These are phyloP conservation scores for Solen grandis DNA, from an alignment of 1,140 invertebrate genomes.

Conservation along the genomic window DNA sequence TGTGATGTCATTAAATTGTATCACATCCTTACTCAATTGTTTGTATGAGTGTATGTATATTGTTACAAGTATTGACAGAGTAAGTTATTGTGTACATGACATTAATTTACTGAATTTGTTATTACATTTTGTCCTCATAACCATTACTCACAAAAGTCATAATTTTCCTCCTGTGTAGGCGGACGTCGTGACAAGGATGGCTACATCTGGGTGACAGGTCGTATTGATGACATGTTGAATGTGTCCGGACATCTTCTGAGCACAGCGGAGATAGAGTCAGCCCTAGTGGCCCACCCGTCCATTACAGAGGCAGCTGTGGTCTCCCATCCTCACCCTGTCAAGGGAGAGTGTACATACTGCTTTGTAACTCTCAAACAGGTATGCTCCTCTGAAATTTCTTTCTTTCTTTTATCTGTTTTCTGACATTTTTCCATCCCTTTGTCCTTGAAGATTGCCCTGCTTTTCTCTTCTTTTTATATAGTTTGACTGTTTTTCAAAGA, in stretches of 20 bases:
- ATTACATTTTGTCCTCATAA: too few relatives aligned
- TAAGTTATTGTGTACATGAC: too few relatives aligned
- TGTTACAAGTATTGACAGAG: too few relatives aligned
- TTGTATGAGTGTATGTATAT: too few relatives aligned
- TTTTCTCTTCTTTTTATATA: background rate
- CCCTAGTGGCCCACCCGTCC: slow-evolving; percentile 85
- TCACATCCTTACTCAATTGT: too few relatives aligned
- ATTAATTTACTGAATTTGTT: too few relatives aligned
- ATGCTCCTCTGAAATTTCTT: background rate
- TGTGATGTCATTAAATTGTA: too few relatives aligned
- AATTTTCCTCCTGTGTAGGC: slow-evolving; percentile 83
- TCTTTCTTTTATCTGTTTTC: background rate
- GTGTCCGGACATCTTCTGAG: slow-evolving; percentile 98
- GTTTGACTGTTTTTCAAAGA: too few relatives aligned
- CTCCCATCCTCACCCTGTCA: slow-evolving; percentile 94
- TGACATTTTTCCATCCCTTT: background rate
- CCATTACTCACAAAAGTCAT: too few relatives aligned
- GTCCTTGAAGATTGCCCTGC: background rate
- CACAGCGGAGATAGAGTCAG: slow-evolving; percentile 95
- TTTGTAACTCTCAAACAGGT: slow-evolving; percentile 94
- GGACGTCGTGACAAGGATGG: slow-evolving; percentile 95
- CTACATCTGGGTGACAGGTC: slow-evolving; percentile 97
- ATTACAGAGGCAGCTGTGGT: slow-evolving; percentile 98
- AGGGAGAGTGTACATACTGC: slow-evolving; percentile 98
- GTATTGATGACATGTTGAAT: slow-evolving; percentile 99